Evolutionary conservation across 2,797 vertebrate species (phyloP).

Genomic region (Acropternis orthonyx): DNA sequence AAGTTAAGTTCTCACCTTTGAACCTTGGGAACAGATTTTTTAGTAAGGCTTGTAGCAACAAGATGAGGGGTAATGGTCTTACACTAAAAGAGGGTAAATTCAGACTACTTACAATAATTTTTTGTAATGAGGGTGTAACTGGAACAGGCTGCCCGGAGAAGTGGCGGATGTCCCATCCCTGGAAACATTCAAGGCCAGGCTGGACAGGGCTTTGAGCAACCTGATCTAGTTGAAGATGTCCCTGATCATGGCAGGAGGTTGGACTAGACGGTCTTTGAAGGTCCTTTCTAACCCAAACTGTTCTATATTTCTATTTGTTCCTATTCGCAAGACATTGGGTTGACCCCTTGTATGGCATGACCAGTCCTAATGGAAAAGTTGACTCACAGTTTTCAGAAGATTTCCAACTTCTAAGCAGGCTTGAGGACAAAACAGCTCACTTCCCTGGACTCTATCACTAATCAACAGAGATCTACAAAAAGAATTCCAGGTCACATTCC

Average conservation of each 20-base stretch:
- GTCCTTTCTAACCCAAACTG: background rate
- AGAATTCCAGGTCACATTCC: constrained; percentile 2
- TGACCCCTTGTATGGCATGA: background rate
- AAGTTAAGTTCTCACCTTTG: background rate
- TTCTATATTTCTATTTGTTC: background rate
- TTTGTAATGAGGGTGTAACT: background rate
- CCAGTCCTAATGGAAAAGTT: background rate
- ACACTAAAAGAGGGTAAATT: background rate
- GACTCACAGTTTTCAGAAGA: background rate
- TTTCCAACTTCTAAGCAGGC: background rate
- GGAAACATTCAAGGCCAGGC: background rate
- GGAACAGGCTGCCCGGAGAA: background rate
- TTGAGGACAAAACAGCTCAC: background rate
- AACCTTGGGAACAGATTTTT: background rate
- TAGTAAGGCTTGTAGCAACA: background rate
- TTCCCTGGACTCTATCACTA: background rate
- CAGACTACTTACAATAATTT: background rate
- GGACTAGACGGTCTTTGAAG: background rate
- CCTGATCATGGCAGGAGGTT: background rate
- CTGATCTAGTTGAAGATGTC: background rate
- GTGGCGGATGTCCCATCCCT: background rate
- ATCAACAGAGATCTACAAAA: background rate
- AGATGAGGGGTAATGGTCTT: background rate
- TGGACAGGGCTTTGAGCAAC: background rate
- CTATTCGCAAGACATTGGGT: background rate